A percentile compares a stretch with the other conserved stretches of the same genome.
Evolutionary conservation across 1,140 invertebrate genomes (phyloP).

Genomic region (Epicauta chinensis): DNA sequence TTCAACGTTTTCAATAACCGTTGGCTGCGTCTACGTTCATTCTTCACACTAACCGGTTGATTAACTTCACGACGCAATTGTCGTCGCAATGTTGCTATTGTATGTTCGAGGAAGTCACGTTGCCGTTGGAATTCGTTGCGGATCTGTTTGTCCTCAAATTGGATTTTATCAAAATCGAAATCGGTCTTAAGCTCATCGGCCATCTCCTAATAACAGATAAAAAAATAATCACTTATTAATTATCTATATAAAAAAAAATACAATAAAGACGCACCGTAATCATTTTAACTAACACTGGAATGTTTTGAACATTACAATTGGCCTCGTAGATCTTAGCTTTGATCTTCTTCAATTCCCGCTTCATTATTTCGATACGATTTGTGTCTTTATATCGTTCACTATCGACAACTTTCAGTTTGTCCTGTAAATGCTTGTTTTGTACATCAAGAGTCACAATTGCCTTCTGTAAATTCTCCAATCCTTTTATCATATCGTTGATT

Average conservation of each 20-base stretch:
- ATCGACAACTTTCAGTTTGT: slow-evolving; percentile 65
- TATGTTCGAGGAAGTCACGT: slow-evolving; percentile 69
- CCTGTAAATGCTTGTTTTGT: slow-evolving; percentile 63
- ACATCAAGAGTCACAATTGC: slow-evolving; percentile 52
- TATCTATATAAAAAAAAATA: background rate
- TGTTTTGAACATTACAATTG: slow-evolving; percentile 68
- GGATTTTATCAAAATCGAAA: slow-evolving; percentile 55
- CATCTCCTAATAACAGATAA: too few relatives aligned
- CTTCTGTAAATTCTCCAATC: slow-evolving; percentile 61
- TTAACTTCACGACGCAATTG: slow-evolving; percentile 44
- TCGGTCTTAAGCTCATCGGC: slow-evolving; percentile 71
- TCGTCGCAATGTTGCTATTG: slow-evolving; percentile 55
- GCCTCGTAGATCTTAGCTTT: slow-evolving; percentile 72
- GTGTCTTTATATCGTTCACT: slow-evolving; percentile 63
- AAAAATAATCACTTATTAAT: slow-evolving; percentile 13
- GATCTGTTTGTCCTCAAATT: slow-evolving; percentile 61
- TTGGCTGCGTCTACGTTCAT: too few relatives aligned
- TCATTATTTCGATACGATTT: slow-evolving; percentile 54
- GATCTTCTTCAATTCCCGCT: slow-evolving; percentile 65
- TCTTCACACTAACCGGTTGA: too few relatives aligned
- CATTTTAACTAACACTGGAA: slow-evolving; percentile 67
- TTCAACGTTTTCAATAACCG: background rate
- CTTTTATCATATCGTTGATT: slow-evolving; percentile 67
- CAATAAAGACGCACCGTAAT: slow-evolving; percentile 50
- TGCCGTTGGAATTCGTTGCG: slow-evolving; percentile 73